Percentiles rank a stretch among this genome's conserved stretches.
Conservation (phyloP, 1,140 invertebrate species). For the Danaus plexippus region DNA sequence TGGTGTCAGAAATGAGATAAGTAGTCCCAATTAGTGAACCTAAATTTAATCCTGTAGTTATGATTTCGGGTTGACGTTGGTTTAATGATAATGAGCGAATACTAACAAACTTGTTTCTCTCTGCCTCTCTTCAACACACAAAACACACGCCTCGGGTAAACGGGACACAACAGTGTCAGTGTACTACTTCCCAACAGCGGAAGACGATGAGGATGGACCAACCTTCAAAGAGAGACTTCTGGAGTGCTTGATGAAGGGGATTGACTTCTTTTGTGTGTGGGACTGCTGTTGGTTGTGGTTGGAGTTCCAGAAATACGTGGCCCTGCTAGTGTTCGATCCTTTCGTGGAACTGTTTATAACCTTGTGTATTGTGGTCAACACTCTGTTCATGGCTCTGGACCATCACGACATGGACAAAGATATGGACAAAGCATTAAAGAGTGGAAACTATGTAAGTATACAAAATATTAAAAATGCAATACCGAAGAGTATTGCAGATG, state of each 20-base stretch:
- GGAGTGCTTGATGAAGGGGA: constrained; percentile 81
- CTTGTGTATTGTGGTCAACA: constrained; percentile 97
- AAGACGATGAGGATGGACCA: constrained; percentile 90
- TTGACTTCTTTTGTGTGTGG: constrained; percentile 97
- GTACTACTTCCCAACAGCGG: constrained; percentile 92
- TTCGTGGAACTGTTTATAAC: constrained; percentile 99
- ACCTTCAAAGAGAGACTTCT: constrained; percentile 89
- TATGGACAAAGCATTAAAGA: constrained; percentile 88
- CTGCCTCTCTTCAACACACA: constrained; percentile 47
- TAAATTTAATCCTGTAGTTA: constrained; percentile 3
- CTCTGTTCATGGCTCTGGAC: constrained; percentile 97
- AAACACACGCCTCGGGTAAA: constrained; percentile 60
- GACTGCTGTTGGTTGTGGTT: constrained; percentile 95
- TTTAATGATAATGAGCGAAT: constrained; percentile 67
- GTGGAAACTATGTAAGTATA: constrained; percentile 93
- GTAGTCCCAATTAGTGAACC: background rate
- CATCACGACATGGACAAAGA: constrained; percentile 94
- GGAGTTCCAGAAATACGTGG: constrained; percentile 91
- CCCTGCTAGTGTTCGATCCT: constrained; percentile 95
- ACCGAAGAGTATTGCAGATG: background rate
- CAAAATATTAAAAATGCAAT: background rate
- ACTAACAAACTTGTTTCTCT: constrained; percentile 68
- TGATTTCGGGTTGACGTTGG: constrained; percentile 29
- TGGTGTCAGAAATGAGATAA: constrained; percentile 32
- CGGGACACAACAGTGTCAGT: constrained; percentile 83